phyloP scores from a whole-genome alignment of 2,888 invertebrate species.

The Pediacus dermestoides region DNA sequence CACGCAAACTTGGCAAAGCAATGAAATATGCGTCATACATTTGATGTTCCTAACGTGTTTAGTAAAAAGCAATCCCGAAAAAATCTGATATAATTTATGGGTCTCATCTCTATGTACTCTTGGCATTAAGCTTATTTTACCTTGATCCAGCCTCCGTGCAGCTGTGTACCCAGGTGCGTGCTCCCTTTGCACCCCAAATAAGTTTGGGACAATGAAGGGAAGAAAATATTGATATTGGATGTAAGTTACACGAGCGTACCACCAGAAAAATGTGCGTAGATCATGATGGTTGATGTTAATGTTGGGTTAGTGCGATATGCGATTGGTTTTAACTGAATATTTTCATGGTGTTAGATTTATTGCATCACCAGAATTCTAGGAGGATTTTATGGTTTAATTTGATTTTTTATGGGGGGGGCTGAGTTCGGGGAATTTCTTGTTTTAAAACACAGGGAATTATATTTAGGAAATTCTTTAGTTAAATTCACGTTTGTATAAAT shows the following conservation, averaged over 20 bases:
- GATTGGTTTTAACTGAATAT: too few species aligned
- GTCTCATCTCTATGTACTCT: constrained; percentile 29
- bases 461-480: too few species aligned
- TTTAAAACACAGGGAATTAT: too few species aligned
- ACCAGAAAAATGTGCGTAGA: constrained; percentile 4
- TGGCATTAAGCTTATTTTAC: constrained; percentile 39
- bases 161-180: constrained; percentile 51
- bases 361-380: too few species aligned
- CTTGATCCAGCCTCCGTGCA: constrained; percentile 48
- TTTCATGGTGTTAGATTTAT: too few species aligned
- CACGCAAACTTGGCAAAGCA: constrained; percentile 27
- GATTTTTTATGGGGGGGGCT: too few species aligned
- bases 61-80: constrained; percentile 38
- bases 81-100: constrained; percentile 40
- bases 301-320: too few species aligned
- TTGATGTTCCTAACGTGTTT: constrained; percentile 32
- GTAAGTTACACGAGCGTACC: background rate
- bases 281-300: too few species aligned
- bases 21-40: constrained; percentile 37
- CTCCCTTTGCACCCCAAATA: constrained; percentile 46
- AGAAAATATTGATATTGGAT: constrained; percentile 41
- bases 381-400: too few species aligned
- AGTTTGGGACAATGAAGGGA: constrained; percentile 44
- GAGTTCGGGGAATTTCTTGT: too few species aligned
- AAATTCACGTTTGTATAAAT: too few species aligned